phyloP scores from a whole-genome alignment of 2,888 invertebrate species.

The Euclidia mi region DNA sequence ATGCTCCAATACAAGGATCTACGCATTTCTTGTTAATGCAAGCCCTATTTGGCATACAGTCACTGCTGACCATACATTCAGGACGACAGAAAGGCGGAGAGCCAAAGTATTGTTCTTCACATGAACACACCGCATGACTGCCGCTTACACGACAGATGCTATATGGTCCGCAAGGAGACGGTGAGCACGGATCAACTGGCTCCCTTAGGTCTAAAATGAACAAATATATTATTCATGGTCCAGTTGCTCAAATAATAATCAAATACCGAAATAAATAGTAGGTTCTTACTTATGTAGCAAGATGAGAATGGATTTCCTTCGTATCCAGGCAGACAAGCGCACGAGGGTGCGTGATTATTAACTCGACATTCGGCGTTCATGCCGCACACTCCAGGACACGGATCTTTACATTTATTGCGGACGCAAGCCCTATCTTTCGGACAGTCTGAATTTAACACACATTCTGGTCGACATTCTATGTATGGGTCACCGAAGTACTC shows the following conservation, averaged over 20 bases:
- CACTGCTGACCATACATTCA: constrained; percentile 95
- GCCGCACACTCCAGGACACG: constrained; percentile 95
- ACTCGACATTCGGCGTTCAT: constrained; percentile 95
- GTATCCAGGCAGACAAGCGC: constrained; percentile 93
- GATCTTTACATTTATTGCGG: constrained; percentile 95
- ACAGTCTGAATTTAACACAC: constrained; percentile 96
- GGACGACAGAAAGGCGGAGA: constrained; percentile 94
- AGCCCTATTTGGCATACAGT: constrained; percentile 94
- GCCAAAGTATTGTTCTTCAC: constrained; percentile 94
- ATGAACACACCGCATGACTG: constrained; percentile 95
- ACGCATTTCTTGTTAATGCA: constrained; percentile 95
- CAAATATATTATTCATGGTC: constrained; percentile 12
- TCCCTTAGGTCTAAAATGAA: constrained; percentile 76
- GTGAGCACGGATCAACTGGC: constrained; percentile 89
- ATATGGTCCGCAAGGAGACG: constrained; percentile 94
- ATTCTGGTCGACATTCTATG: constrained; percentile 96
- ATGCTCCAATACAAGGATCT: constrained; percentile 95
- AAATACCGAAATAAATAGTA: constrained; percentile 9
- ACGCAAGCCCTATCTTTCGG: constrained; percentile 93
- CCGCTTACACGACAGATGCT: constrained; percentile 93
- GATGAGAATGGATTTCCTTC: constrained; percentile 94
- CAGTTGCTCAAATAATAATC: not conserved
- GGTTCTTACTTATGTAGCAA: constrained; percentile 90
- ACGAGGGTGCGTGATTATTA: constrained; percentile 95
- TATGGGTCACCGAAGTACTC: constrained; percentile 97